Evolutionary conservation across 2,888 invertebrate species (phyloP).

Genomic region (Ectobius pallidus): DNA sequence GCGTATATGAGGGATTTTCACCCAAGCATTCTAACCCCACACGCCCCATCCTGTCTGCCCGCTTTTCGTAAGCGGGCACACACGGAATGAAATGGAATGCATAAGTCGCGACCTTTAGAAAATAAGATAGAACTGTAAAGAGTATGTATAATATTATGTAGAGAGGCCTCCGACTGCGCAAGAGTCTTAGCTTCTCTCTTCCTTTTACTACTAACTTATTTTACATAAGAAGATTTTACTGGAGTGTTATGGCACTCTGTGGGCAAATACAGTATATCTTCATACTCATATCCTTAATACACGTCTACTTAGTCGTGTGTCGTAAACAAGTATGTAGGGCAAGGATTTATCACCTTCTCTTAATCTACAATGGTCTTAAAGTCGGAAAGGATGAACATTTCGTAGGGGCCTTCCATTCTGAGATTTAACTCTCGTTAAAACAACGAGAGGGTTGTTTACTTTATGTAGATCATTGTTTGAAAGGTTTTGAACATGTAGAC

Average conservation of each 20-base stretch:
- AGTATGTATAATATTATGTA: background rate
- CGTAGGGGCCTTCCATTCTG: too few relatives aligned
- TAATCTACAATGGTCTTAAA: background rate
- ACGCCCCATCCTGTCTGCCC: background rate
- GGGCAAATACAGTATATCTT: constrained; percentile 13
- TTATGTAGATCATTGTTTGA: too few relatives aligned
- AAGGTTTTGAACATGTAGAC: too few relatives aligned
- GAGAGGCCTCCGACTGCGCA: background rate
- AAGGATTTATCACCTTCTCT: constrained; percentile 4
- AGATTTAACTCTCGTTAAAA: too few relatives aligned
- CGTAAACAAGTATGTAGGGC: constrained; percentile 14
- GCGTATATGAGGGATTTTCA: constrained; percentile 21
- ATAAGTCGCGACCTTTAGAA: constrained; percentile 24
- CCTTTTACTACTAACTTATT: constrained; percentile 16
- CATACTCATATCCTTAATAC: constrained; percentile 18
- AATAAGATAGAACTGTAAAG: constrained; percentile 16
- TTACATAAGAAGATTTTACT: constrained; percentile 25
- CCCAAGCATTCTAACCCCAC: background rate
- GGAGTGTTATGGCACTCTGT: constrained; percentile 14
- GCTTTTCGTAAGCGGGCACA: background rate
- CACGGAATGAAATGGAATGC: constrained; percentile 24
- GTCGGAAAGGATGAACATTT: background rate
- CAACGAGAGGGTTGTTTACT: too few relatives aligned
- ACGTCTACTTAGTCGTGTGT: background rate
- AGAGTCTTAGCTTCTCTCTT: constrained; percentile 2